These are phyloP conservation scores for Drosophila paranaensis DNA, from an alignment of 2,888 invertebrate genomes.

Conservation along the genomic window DNA sequence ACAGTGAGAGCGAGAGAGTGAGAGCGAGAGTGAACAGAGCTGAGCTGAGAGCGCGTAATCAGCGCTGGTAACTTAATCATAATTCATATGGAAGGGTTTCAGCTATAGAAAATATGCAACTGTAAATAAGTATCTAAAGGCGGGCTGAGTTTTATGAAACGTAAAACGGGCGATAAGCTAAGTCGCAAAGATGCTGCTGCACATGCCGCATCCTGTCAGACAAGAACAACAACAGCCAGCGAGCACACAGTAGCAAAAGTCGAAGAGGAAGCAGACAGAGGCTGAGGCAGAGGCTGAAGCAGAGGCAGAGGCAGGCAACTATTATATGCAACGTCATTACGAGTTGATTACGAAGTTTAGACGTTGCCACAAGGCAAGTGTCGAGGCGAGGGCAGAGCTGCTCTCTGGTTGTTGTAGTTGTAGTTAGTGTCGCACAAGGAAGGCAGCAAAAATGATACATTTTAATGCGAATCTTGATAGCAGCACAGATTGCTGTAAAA, in stretches of 20 bases:
- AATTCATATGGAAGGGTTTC: slow-evolving; percentile 11
- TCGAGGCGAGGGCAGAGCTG: slow-evolving; percentile 2
- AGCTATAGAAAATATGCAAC: slow-evolving; percentile 17
- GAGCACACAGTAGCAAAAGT: slow-evolving; percentile 40
- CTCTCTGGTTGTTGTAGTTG: slow-evolving; percentile 49
- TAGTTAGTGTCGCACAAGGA: slow-evolving; percentile 63
- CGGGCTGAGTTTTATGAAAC: slow-evolving; percentile 82
- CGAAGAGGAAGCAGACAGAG: slow-evolving; percentile 13
- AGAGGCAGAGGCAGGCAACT: slow-evolving; percentile 42
- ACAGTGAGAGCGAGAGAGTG: slow-evolving; percentile 2
- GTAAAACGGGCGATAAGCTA: slow-evolving; percentile 81
- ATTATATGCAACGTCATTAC: slow-evolving; percentile 78
- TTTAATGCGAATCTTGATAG: slow-evolving; percentile 84
- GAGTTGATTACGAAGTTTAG: slow-evolving; percentile 78
- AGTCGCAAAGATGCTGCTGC: slow-evolving; percentile 44
- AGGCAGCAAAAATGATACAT: slow-evolving; percentile 82
- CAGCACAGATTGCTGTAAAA: slow-evolving; percentile 79
- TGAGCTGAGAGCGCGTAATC: slow-evolving; percentile 10
- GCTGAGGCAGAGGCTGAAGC: neutral
- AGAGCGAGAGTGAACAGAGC: slow-evolving; percentile 1
- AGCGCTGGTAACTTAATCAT: slow-evolving; percentile 32
- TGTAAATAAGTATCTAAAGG: slow-evolving; percentile 53
- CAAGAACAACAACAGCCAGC: slow-evolving; percentile 23
- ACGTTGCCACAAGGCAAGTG: slow-evolving; percentile 55
- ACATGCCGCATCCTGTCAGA: slow-evolving; percentile 43